phyloP scores from a whole-genome alignment of 2,888 invertebrate genomes.

The Brachylomia viminalis region DNA sequence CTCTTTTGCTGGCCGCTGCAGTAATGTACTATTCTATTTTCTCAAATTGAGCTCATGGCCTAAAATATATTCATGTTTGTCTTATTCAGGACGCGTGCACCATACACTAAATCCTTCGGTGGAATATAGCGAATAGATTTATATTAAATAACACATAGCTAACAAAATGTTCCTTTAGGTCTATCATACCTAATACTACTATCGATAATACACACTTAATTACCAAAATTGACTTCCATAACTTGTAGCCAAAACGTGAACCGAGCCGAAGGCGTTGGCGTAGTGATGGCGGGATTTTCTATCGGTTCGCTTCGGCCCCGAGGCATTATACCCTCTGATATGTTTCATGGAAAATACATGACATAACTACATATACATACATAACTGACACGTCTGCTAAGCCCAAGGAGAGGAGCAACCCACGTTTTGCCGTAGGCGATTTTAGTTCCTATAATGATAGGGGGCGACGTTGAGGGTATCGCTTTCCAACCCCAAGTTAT shows the following conservation, averaged over 20 bases:
- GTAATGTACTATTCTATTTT: too few relatives aligned
- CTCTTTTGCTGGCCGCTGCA: too few relatives aligned
- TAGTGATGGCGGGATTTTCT: constrained; percentile 32
- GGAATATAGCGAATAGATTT: not conserved
- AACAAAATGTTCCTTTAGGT: not conserved
- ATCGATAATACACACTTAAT: constrained; percentile 32
- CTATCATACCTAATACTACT: not conserved
- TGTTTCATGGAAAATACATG: constrained; percentile 55
- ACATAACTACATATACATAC: constrained; percentile 20
- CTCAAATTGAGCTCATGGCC: not conserved
- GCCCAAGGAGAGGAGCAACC: constrained; percentile 34
- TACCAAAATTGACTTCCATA: constrained; percentile 33
- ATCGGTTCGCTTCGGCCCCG: constrained; percentile 29
- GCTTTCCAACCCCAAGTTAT: constrained; percentile 31
- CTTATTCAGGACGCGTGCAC: not conserved
- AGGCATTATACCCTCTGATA: constrained; percentile 40
- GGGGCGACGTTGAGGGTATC: constrained; percentile 24
- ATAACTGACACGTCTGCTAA: constrained; percentile 45
- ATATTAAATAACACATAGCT: not conserved
- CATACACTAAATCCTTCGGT: not conserved
- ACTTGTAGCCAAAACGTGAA: constrained; percentile 32
- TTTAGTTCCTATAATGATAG: constrained; percentile 48
- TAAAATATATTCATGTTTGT: not conserved
- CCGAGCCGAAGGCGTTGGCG: constrained; percentile 16
- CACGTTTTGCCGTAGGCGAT: constrained; percentile 49